Percentiles rank a stretch among this genome's conserved stretches.
Evolutionary conservation across 2,888 invertebrate genomes (phyloP).

Genomic region (Zaprionus lineosus): DNA sequence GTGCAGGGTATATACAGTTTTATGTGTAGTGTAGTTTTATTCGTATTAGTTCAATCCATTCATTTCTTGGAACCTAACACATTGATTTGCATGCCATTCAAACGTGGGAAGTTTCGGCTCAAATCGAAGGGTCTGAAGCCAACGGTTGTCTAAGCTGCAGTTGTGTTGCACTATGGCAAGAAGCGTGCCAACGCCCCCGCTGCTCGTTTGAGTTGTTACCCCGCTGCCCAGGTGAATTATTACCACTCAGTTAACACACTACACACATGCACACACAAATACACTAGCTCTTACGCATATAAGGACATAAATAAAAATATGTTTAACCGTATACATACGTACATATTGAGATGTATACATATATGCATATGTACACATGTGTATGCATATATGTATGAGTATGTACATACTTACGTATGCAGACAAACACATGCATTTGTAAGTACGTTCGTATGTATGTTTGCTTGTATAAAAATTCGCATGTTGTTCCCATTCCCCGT

Average conservation of each 20-base stretch:
- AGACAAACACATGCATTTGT: slow-evolving; percentile 1
- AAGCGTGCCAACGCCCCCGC: slow-evolving; percentile 37
- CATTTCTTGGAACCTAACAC: slow-evolving; percentile 25
- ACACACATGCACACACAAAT: slow-evolving; percentile 5
- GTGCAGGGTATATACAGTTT: too few species aligned
- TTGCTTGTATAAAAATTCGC: slow-evolving; percentile 59
- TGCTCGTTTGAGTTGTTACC: slow-evolving; percentile 11
- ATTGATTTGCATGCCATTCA: slow-evolving; percentile 39
- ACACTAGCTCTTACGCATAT: too few species aligned
- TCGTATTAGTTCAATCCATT: slow-evolving; percentile 28
- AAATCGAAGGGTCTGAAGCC: neutral
- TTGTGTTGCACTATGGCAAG: slow-evolving; percentile 31
- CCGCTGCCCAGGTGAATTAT: slow-evolving; percentile 21
- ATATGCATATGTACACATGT: neutral
- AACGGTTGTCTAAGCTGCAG: slow-evolving; percentile 26
- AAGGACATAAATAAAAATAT: too few species aligned
- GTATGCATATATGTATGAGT: neutral
- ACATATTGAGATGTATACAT: neutral
- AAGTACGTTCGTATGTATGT: slow-evolving; percentile 3
- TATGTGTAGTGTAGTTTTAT: too few species aligned
- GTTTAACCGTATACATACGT: too few species aligned
- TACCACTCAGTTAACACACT: slow-evolving; percentile 28
- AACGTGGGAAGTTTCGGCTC: slow-evolving; percentile 1
- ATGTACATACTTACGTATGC: neutral
- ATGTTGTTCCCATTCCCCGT: slow-evolving; percentile 47